These are phyloP conservation scores for Grallaria varia DNA, from an alignment of 2,113 vertebrate species.

Conservation along the genomic window DNA sequence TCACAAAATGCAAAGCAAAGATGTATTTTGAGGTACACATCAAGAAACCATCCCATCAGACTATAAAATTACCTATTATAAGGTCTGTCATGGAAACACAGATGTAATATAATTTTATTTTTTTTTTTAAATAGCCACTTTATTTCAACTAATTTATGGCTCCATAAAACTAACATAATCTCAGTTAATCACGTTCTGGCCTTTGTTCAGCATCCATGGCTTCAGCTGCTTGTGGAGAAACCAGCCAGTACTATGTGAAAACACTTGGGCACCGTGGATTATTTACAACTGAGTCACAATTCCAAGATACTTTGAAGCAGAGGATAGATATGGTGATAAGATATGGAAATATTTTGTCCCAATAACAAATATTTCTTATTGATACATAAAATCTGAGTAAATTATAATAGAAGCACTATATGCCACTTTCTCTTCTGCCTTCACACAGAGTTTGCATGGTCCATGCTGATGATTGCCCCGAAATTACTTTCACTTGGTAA, in stretches of 20 bases:
- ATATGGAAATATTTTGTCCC: neutral
- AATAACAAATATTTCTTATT: neutral
- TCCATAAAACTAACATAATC: neutral
- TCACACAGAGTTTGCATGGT: neutral
- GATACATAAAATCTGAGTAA: neutral
- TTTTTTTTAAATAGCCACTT: neutral
- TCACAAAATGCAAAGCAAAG: neutral
- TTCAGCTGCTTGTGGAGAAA: neutral
- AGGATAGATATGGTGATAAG: neutral
- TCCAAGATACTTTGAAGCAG: neutral
- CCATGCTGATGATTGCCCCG: neutral
- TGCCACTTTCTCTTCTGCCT: neutral
- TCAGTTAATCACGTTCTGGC: neutral
- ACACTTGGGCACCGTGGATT: neutral
- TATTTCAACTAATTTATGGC: neutral
- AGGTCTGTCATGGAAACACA: neutral
- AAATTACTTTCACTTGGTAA: neutral
- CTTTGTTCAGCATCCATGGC: neutral
- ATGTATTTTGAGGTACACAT: neutral
- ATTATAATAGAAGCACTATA: neutral
- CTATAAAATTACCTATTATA: neutral
- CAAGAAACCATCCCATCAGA: neutral
- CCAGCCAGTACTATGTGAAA: neutral
- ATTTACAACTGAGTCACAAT: neutral
- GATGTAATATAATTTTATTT: neutral